Evolutionary conservation across 1,140 invertebrate species (phyloP), one percentile per base, ranked within the genome.

Genomic region (Sitodiplosis mosellana): DNA sequence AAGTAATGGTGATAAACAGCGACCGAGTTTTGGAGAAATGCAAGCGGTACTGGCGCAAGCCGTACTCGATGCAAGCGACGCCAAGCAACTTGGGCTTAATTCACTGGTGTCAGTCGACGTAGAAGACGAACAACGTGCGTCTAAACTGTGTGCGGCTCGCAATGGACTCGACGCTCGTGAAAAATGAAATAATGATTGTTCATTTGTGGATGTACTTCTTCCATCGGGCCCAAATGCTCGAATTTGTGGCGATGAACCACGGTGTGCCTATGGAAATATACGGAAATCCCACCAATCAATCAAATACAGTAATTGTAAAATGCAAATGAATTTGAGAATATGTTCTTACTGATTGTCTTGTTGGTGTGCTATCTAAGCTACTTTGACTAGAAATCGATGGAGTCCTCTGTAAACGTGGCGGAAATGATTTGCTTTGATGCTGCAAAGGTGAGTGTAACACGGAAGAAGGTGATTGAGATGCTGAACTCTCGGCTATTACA

Each of bases 361-460:
- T 76, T 42, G 76, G 74, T 48, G 74, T 76, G 56, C 76, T 79
- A 55, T 86, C 82, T 33, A 83, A 65, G 53, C 81, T 83, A 60
- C 79, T 78, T 57, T 86, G 82, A 14, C 81, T 85, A n/a, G 80
- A 83, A 46, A 83, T 75, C 12, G 81, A 84, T 14, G 81, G 77
- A 2, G 82, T 85, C 38, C 82, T 69, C 27, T 68, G 68, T 21
- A 75, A 58, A 38, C 68, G 60, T 20, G 71, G 70, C 51, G 64
- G 69, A 54, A 64, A 64, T 19, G 63, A 63, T 40, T 60, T 59
- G 40, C 61, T 63, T 51, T 63, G 62, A 50, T 64, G 59, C 57
- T 50, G 48, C 11, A 50, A 37, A 47, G 63, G 60, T 50, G 61
- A 56, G 50, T 64, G 61, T 40, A 64, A 53, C 10, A 27, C 27